Evolutionary conservation across 2,113 vertebrate genomes (phyloP).

Genomic region (Elgaria multicarinata): DNA sequence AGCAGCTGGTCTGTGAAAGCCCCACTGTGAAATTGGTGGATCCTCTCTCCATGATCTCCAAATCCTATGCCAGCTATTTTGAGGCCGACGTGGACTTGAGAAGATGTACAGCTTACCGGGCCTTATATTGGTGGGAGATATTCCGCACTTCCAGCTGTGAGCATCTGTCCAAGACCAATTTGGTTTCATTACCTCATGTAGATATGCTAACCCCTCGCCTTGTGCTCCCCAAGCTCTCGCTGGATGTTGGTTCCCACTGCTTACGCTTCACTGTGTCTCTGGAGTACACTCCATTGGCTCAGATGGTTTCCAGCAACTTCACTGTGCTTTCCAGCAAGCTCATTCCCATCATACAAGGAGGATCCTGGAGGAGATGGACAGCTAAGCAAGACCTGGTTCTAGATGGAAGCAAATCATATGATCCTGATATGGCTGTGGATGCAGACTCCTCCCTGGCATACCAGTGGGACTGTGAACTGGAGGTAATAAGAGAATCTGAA

Average conservation of each 20-base stretch:
- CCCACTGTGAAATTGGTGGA: slow-evolving; percentile 69
- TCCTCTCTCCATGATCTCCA: slow-evolving; percentile 58
- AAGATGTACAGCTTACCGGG: slow-evolving; percentile 76
- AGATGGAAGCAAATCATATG: slow-evolving; percentile 77
- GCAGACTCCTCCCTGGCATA: slow-evolving; percentile 66
- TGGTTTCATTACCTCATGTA: slow-evolving; percentile 38
- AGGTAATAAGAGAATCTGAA: slow-evolving; percentile 57
- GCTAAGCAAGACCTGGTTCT: slow-evolving; percentile 72
- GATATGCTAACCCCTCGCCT: slow-evolving; percentile 68
- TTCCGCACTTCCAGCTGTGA: slow-evolving; percentile 52
- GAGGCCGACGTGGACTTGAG: slow-evolving; percentile 76
- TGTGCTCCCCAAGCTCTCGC: slow-evolving; percentile 67
- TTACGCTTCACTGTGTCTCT: slow-evolving; percentile 75
- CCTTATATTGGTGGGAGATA: slow-evolving; percentile 77
- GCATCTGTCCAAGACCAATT: not conserved
- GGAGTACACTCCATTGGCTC: slow-evolving; percentile 71
- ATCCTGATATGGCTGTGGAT: slow-evolving; percentile 72
- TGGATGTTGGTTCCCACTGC: slow-evolving; percentile 74
- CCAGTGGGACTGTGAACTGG: slow-evolving; percentile 67
- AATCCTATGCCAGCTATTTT: slow-evolving; percentile 73
- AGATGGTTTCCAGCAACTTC: slow-evolving; percentile 50
- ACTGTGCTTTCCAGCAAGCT: slow-evolving; percentile 72
- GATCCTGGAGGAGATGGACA: slow-evolving; percentile 75
- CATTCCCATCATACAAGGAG: slow-evolving; percentile 77
- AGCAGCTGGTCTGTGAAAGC: slow-evolving; percentile 66